Percentiles rank a stretch among this genome's conserved stretches.
Conservation (phyloP, 2,888 invertebrate genomes). For the Xanthostigma xanthostigma region DNA sequence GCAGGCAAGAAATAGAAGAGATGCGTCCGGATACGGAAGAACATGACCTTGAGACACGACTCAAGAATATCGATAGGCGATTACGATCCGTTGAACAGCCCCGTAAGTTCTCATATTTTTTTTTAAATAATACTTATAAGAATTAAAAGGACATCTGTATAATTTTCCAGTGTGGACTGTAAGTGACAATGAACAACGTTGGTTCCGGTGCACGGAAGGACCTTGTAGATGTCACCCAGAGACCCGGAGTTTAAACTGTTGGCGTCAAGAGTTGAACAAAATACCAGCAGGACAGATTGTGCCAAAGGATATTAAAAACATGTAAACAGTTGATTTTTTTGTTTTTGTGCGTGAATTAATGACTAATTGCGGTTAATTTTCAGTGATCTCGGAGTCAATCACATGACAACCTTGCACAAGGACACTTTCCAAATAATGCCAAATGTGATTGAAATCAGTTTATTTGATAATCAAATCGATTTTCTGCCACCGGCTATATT, state of each 20-base stretch:
- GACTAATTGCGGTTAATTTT: constrained; percentile 19
- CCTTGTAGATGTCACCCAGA: constrained; percentile 50
- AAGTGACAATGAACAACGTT: constrained; percentile 38
- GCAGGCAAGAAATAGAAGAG: constrained; percentile 20
- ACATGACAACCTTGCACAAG: constrained; percentile 49
- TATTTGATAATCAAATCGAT: constrained; percentile 59
- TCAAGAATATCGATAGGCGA: constrained; percentile 27
- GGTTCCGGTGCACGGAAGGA: constrained; percentile 45
- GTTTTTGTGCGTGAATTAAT: not conserved
- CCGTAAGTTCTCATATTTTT: constrained; percentile 27
- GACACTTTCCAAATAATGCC: constrained; percentile 50
- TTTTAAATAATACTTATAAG: no score
- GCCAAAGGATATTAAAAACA: constrained; percentile 44
- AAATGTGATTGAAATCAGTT: constrained; percentile 47
- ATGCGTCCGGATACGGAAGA: constrained; percentile 18
- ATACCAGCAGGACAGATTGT: constrained; percentile 45
- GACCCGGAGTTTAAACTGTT: constrained; percentile 50
- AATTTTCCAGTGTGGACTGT: constrained; percentile 45
- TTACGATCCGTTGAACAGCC: constrained; percentile 55
- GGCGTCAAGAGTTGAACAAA: constrained; percentile 43
- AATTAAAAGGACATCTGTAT: no score
- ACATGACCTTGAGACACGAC: constrained; percentile 15
- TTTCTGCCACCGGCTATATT: constrained; percentile 49
- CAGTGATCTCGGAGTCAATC: constrained; percentile 60
- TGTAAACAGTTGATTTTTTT: constrained; percentile 32